Base-by-base conservation (phyloP, 2,888 invertebrate species). In the Dysmachus trigonus region DNA sequence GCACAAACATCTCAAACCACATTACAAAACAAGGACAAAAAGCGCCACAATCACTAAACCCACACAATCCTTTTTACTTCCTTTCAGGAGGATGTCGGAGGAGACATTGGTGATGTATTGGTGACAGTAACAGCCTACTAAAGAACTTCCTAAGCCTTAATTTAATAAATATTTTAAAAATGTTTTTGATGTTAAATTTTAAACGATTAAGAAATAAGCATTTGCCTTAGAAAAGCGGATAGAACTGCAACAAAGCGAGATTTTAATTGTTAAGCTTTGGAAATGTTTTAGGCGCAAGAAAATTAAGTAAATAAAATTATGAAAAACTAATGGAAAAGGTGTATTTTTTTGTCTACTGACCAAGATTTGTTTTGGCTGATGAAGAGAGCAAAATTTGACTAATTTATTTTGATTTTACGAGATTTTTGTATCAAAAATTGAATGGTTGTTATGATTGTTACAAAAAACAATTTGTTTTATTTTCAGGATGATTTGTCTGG, bases 401-500 rank as follows among this genome's bases (percentile, higher is more conserved):
- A 1, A 10, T 62, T 53, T 27, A 62, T 22, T n/a, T 62, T 62
- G 8, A 18, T 10, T 62, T 62, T 10, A 22, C 22, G 35, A 33
- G 7, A 35, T 27, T 33, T 27, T 73, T 18, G 5, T 2, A 13
- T 0, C 8, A 33, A 15, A 6, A 33, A 2, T 31, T 31, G 30
- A 72, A 0, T 77, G 15, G 1, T 35, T 77, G 7, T 47, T n/a
- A n/a, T n/a, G n/a, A n/a, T n/a, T 31, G 31, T 38, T 47, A 53
- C 6, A 41, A 72, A 74, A 62, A 79, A 53, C 10, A 71, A 41
- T 30, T 79, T 90, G 90, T 91, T 92, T 92, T 91, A 93, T 91
- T 92, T 93, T 89, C 94, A 95, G 94, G 94, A 94, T 89, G 95
- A 95, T 92, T 93, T 94, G 89, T 93, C 93, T 88, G 95, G 95